Evolutionary conservation across 2,888 invertebrate species (phyloP).

Genomic region (Eledona agricola): DNA sequence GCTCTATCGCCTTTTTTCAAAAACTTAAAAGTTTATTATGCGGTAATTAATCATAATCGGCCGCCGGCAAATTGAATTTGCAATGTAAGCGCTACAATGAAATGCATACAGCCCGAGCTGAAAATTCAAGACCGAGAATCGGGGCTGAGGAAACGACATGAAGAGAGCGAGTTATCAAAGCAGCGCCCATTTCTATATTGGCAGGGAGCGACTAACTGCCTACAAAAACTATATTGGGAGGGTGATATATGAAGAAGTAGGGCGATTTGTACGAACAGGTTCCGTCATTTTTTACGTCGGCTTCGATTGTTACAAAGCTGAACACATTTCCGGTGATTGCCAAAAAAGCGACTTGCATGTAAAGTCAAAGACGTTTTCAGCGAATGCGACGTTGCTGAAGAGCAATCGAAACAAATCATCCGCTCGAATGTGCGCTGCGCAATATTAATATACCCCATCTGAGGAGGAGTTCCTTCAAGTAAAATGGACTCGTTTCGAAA

Average conservation of each 20-base stretch:
- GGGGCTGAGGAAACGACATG: conserved; percentile 41
- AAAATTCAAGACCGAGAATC: conserved; percentile 32
- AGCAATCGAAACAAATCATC: conserved; percentile 33
- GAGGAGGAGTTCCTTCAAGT: conserved; percentile 10
- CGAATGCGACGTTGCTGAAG: conserved; percentile 4
- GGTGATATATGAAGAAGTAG: conserved; percentile 50
- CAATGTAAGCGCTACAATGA: conserved; percentile 21
- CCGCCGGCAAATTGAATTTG: conserved; percentile 32
- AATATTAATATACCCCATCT: conserved; percentile 33
- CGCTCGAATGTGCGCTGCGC: conserved; percentile 31
- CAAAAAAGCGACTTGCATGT: not conserved
- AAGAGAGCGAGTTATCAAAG: conserved; percentile 43
- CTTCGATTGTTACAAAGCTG: conserved; percentile 22
- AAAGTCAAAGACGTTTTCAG: conserved; percentile 1
- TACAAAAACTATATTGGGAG: conserved; percentile 50
- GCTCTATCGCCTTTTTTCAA: conserved; percentile 10
- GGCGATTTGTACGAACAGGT: conserved; percentile 45
- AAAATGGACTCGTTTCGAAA: conserved; percentile 27
- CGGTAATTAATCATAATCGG: conserved; percentile 31
- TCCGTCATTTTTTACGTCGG: conserved; percentile 40
- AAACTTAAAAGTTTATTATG: conserved; percentile 19
- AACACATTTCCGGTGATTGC: conserved; percentile 30
- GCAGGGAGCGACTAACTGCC: conserved; percentile 43
- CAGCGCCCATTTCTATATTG: conserved; percentile 46
- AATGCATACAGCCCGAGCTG: conserved; percentile 2